A percentile compares a stretch with the other conserved stretches of the same genome.
Conservation (phyloP, 2,113 vertebrate species). For the Etheostoma spectabile region DNA sequence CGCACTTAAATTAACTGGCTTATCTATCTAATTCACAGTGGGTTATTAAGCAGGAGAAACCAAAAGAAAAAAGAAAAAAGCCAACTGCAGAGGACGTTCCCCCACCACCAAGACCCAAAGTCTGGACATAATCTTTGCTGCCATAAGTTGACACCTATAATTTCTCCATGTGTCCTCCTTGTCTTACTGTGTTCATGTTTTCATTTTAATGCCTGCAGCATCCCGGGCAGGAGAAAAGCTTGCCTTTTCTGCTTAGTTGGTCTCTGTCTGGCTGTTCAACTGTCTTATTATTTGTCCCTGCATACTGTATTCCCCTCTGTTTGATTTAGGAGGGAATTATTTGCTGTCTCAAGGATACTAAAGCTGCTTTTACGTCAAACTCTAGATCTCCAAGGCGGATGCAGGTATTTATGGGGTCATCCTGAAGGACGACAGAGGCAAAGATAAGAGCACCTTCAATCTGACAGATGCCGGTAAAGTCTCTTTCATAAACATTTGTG, state of each 20-base stretch:
- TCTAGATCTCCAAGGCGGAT: slow-evolving; percentile 94
- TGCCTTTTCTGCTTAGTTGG: slow-evolving; percentile 76
- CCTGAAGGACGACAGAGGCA: slow-evolving; percentile 93
- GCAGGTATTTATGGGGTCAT: slow-evolving; percentile 92
- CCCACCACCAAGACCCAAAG: slow-evolving; percentile 79
- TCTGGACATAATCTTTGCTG: slow-evolving; percentile 79
- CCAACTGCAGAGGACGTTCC: slow-evolving; percentile 69
- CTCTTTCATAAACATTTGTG: background rate
- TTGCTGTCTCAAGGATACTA: slow-evolving; percentile 12
- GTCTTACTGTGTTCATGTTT: slow-evolving; percentile 62
- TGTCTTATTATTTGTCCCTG: slow-evolving; percentile 51
- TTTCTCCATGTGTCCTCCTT: slow-evolving; percentile 55
- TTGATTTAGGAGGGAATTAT: slow-evolving; percentile 23
- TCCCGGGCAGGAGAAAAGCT: slow-evolving; percentile 80
- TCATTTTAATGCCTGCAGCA: slow-evolving; percentile 75
- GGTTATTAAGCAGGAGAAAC: slow-evolving; percentile 81
- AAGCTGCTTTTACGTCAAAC: slow-evolving; percentile 33
- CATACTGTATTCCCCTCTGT: slow-evolving; percentile 14
- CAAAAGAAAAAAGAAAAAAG: slow-evolving; percentile 69
- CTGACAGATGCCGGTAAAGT: slow-evolving; percentile 90
- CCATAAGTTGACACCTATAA: slow-evolving; percentile 77
- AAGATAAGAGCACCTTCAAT: slow-evolving; percentile 89
- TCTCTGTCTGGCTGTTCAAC: slow-evolving; percentile 53
- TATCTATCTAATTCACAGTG: slow-evolving; percentile 85
- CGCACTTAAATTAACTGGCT: slow-evolving; percentile 74